Evolutionary conservation across 2,797 vertebrate genomes (phyloP).

Genomic region (Petrocephalus schoutedeni): DNA sequence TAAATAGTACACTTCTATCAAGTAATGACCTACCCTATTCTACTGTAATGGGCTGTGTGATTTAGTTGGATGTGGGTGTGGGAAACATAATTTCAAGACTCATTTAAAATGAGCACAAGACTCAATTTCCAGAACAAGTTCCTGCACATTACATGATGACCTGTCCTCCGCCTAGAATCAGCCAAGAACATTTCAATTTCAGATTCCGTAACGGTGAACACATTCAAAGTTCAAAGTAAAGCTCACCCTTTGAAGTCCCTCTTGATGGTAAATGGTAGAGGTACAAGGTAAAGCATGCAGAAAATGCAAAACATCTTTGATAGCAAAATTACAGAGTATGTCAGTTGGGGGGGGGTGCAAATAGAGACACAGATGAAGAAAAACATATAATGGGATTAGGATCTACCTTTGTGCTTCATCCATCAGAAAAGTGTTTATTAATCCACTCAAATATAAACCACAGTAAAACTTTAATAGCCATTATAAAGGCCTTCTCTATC

Average conservation of each 20-base stretch:
- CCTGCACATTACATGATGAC: neutral
- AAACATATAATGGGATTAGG: neutral
- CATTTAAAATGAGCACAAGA: neutral
- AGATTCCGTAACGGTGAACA: neutral
- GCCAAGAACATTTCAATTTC: neutral
- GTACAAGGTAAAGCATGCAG: neutral
- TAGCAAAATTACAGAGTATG: neutral
- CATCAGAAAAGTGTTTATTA: neutral
- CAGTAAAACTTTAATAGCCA: neutral
- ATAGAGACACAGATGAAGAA: neutral
- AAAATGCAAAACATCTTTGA: conserved; percentile 1
- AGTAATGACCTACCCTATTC: neutral
- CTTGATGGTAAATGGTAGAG: neutral
- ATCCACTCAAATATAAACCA: neutral
- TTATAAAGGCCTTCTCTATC: no score
- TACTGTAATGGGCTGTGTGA: neutral
- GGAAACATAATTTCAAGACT: neutral
- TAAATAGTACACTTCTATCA: neutral
- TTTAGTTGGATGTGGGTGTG: neutral
- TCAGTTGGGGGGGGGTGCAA: neutral
- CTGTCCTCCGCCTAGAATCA: neutral
- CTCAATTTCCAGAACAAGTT: neutral
- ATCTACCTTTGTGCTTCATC: neutral
- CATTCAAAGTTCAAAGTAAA: neutral
- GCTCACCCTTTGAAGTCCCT: conserved; percentile 1